Conservation (phyloP, 1,140 invertebrate species). For the Drosophila grimshawi region DNA sequence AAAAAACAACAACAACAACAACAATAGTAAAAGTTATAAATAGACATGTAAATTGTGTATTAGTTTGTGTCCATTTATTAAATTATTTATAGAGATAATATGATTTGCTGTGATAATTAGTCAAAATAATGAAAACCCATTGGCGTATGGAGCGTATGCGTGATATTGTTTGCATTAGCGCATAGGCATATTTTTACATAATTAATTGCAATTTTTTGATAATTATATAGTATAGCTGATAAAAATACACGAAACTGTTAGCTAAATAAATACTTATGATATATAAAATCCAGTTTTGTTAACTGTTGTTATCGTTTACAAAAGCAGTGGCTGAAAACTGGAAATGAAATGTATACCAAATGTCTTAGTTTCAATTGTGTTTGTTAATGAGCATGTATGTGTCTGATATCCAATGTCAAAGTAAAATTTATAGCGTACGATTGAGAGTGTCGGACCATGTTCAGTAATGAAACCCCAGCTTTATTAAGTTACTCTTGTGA, state of each 20-base stretch:
- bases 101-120: slow-evolving; percentile 4
- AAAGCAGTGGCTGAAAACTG: not conserved
- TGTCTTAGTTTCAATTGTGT: not conserved
- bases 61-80: slow-evolving; percentile 23
- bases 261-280: not conserved
- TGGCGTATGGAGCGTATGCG: slow-evolving; percentile 3
- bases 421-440: not conserved
- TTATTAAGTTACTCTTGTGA: too few relatives aligned
- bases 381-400: not conserved
- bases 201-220: slow-evolving; percentile 12
- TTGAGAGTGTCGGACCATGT: too few relatives aligned
- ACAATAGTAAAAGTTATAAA: slow-evolving; percentile 11
- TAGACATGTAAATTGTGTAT: slow-evolving; percentile 16
- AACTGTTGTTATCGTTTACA: not conserved
- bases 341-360: not conserved
- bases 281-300: not conserved
- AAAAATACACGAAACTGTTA: not conserved
- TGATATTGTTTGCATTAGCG: slow-evolving; percentile 11
- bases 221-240: not conserved
- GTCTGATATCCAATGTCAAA: not conserved
- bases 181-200: not conserved
- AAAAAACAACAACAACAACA: slow-evolving; percentile 21
- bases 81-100: not conserved
- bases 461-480: too few relatives aligned
- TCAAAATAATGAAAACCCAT: not conserved